A percentile compares a stretch with the other conserved stretches of the same genome.
phyloP scores from a whole-genome alignment of 2,797 vertebrate species.

The Megalops cyprinoides region DNA sequence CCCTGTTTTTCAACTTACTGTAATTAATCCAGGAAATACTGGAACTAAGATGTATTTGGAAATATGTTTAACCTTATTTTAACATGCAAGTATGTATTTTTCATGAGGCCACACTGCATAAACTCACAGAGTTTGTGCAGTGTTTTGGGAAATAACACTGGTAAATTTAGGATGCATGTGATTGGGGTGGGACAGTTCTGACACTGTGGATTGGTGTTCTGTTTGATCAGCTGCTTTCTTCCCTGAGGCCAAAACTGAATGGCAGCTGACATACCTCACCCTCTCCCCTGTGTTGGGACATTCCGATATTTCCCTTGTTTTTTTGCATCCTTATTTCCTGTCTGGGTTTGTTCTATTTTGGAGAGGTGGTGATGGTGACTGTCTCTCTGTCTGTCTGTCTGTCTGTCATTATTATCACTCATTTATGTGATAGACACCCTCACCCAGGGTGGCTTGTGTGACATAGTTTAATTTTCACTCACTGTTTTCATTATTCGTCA shows the following conservation, averaged over 20 bases:
- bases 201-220: neutral
- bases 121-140: too few relatives aligned
- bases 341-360: neutral
- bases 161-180: too few relatives aligned
- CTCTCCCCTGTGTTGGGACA: constrained; percentile 12
- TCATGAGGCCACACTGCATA: too few relatives aligned
- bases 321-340: neutral
- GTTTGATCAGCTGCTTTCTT: neutral
- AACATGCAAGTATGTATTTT: neutral
- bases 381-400: neutral
- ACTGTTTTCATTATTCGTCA: too few relatives aligned
- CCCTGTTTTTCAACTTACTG: neutral
- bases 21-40: neutral
- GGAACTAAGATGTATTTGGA: too few relatives aligned
- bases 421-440: neutral
- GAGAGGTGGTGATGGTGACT: neutral
- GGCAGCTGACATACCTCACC: neutral
- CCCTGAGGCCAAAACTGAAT: neutral
- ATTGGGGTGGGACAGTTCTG: neutral
- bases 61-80: neutral
- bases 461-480: neutral
- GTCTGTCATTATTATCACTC: neutral
- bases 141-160: too few relatives aligned
- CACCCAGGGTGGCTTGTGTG: neutral
- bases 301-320: neutral